A percentile compares a stretch with the other conserved stretches of the same genome.
Conservation (phyloP, 2,888 invertebrate genomes). For the Ceraclea dissimilis region DNA sequence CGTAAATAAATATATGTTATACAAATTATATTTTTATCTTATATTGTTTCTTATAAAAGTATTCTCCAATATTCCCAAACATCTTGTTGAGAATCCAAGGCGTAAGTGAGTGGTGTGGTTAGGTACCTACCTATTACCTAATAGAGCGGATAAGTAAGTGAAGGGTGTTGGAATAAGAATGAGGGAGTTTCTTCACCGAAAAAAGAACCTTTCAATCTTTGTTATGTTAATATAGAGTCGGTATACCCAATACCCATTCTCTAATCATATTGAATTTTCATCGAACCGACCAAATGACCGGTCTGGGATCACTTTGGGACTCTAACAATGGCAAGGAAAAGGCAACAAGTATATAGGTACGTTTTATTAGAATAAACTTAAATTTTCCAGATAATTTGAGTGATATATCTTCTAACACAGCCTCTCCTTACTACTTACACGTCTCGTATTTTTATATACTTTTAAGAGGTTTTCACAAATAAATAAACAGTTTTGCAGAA, state of each 20-base stretch:
- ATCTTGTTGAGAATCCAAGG: neutral
- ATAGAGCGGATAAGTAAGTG: conserved; percentile 1
- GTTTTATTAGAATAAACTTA: neutral
- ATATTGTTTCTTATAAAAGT: too few relatives aligned
- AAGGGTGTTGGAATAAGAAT: neutral
- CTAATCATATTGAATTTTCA: conserved; percentile 2
- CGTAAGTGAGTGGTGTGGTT: neutral
- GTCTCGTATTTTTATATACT: too few relatives aligned
- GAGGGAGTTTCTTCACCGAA: neutral
- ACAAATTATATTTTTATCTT: too few relatives aligned
- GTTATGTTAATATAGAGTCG: neutral
- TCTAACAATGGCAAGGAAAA: neutral
- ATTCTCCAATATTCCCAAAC: neutral
- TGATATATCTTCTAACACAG: too few relatives aligned
- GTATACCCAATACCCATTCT: neutral
- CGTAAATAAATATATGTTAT: too few relatives aligned
- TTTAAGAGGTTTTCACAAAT: too few relatives aligned
- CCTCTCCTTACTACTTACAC: too few relatives aligned
- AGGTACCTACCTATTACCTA: too few relatives aligned
- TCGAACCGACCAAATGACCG: neutral
- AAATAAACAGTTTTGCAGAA: too few relatives aligned
- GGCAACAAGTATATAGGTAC: neutral
- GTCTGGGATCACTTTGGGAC: conserved; percentile 1
- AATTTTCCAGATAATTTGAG: too few relatives aligned
- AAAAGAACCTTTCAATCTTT: conserved; percentile 1